Conservation (phyloP, 1,140 invertebrate genomes). For the Thereuonema tuberculata region DNA sequence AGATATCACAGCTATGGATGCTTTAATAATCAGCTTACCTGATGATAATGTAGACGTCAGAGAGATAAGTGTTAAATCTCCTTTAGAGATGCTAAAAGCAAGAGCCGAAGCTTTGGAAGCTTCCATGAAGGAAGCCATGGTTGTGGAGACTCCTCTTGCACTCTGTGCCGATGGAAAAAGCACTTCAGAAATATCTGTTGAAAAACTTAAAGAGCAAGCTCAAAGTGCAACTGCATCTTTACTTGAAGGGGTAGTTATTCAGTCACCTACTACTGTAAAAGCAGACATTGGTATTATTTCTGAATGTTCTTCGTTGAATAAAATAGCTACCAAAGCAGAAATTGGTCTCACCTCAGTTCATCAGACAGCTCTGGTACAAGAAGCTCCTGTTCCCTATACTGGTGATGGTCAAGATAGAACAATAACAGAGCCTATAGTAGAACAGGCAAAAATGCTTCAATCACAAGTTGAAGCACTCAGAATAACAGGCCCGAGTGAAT, state of each 20-base stretch:
- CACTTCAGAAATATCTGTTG: neutral
- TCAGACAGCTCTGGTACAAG: too few species aligned
- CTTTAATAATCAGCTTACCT: constrained; percentile 6
- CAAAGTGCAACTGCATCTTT: constrained; percentile 11
- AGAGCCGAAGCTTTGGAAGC: neutral
- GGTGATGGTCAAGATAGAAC: too few species aligned
- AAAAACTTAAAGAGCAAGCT: neutral
- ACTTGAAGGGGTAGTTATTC: constrained; percentile 16
- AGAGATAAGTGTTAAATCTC: constrained; percentile 11
- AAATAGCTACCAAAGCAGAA: too few species aligned
- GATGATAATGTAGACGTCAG: constrained; percentile 12
- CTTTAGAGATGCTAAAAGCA: constrained; percentile 12
- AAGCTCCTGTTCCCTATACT: too few species aligned
- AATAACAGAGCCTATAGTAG: too few species aligned
- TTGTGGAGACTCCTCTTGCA: neutral
- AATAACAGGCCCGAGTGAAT: too few species aligned
- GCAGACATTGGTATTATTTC: constrained; percentile 10
- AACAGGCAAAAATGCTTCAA: neutral
- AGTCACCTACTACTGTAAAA: constrained; percentile 15
- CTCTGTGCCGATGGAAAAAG: neutral
- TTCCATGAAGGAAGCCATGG: neutral
- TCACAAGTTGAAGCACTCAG: neutral
- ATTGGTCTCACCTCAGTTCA: too few species aligned
- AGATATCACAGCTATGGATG: constrained; percentile 2
- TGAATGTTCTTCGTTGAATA: too few species aligned